These are phyloP conservation scores for Drosophila kepulauana DNA, from an alignment of 1,140 invertebrate genomes.

Conservation along the genomic window DNA sequence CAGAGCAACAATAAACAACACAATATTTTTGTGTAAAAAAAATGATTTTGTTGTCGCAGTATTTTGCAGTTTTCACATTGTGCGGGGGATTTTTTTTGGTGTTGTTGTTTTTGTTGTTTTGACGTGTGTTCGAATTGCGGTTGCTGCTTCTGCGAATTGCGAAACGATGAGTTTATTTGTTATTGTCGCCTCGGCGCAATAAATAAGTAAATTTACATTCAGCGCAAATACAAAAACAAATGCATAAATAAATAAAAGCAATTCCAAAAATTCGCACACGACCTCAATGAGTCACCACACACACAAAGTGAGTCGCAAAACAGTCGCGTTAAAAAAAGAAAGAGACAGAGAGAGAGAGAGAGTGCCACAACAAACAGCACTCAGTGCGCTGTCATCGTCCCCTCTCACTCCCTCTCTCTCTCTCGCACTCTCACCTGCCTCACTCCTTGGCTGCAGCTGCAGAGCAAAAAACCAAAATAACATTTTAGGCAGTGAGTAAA, in stretches of 20 bases:
- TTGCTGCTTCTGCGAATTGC: conserved; percentile 61
- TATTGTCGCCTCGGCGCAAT: conserved; percentile 58
- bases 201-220: conserved; percentile 80
- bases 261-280: conserved; percentile 82
- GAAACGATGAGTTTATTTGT: conserved; percentile 49
- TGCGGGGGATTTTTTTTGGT: conserved; percentile 45
- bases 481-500: conserved; percentile 7
- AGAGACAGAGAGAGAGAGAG: conserved; percentile 9
- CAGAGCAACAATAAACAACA: conserved; percentile 17
- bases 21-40: conserved; percentile 4
- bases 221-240: conserved; percentile 78
- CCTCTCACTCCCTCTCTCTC: too few relatives aligned
- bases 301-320: conserved; percentile 27
- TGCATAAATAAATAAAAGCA: conserved; percentile 81
- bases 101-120: conserved; percentile 1
- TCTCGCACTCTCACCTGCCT: neutral
- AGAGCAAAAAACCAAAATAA: conserved; percentile 7
- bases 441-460: neutral
- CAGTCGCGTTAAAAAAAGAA: neutral
- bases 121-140: conserved; percentile 40
- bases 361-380: conserved; percentile 29
- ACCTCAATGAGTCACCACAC: conserved; percentile 73
- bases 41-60: conserved; percentile 7
- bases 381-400: conserved; percentile 16
- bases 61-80: conserved; percentile 39